A percentile compares a stretch with the other conserved stretches of the same genome.
phyloP scores from a whole-genome alignment of 2,888 invertebrate species.

The Neoitamus cyanurus region DNA sequence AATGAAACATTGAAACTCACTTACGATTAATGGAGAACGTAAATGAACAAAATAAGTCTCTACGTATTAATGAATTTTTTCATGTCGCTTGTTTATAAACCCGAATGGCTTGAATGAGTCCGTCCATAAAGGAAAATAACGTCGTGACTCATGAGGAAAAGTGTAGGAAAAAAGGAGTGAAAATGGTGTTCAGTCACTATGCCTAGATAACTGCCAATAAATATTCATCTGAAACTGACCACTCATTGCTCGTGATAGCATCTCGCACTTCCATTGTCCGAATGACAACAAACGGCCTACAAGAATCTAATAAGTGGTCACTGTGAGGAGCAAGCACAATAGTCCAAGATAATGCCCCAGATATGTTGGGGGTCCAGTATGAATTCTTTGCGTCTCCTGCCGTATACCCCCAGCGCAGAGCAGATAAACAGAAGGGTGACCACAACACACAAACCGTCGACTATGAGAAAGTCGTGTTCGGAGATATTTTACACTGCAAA shows the following conservation, averaged over 20 bases:
- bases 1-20: no score
- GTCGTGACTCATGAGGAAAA: background rate
- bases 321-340: constrained; percentile 47
- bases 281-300: constrained; percentile 44
- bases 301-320: constrained; percentile 51
- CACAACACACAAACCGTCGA: background rate
- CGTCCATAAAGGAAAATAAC: background rate
- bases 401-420: background rate
- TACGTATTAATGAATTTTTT: no score
- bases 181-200: background rate
- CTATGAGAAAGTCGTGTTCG: constrained; percentile 24
- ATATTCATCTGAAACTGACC: constrained; percentile 39
- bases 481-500: constrained; percentile 28
- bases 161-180: background rate
- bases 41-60: no score
- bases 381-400: constrained; percentile 38
- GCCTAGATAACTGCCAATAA: background rate
- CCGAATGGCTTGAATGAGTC: no score
- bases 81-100: no score
- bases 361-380: constrained; percentile 45
- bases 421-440: background rate
- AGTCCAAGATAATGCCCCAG: constrained; percentile 47
- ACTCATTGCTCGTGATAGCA: constrained; percentile 21
- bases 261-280: constrained; percentile 37
- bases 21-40: no score